Evolutionary conservation across 2,888 invertebrate genomes (phyloP).

Genomic region (Bimastos eiseni): DNA sequence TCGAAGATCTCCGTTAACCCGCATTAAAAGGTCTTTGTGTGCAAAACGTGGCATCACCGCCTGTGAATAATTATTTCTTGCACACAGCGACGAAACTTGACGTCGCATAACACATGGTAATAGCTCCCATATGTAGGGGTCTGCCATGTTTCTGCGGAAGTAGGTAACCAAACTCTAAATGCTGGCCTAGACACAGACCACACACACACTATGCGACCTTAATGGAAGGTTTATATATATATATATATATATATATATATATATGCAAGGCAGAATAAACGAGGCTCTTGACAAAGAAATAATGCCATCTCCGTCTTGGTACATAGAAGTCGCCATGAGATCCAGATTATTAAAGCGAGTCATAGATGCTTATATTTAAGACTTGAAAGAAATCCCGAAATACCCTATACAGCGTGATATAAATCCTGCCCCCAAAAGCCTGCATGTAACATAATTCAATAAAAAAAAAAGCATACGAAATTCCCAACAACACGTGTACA

Average conservation of each 20-base stretch:
- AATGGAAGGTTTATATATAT: background rate
- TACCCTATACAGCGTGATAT: too few relatives aligned
- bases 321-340: background rate
- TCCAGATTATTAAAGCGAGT: too few relatives aligned
- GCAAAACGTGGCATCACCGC: background rate
- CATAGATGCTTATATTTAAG: too few relatives aligned
- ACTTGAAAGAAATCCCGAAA: too few relatives aligned
- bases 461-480: too few relatives aligned
- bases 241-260: background rate
- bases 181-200: background rate
- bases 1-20: background rate
- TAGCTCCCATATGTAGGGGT: background rate
- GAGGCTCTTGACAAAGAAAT: background rate
- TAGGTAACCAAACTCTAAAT: background rate
- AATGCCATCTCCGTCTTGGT: background rate
- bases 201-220: background rate
- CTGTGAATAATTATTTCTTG: background rate
- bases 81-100: background rate
- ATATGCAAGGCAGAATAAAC: background rate
- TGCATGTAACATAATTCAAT: too few relatives aligned
- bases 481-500: too few relatives aligned
- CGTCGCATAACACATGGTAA: slow-evolving; percentile 2
- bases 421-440: too few relatives aligned
- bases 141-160: background rate
- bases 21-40: background rate